phyloP scores from a whole-genome alignment of 2,113 vertebrate genomes.

The Mormyrus iriodes region DNA sequence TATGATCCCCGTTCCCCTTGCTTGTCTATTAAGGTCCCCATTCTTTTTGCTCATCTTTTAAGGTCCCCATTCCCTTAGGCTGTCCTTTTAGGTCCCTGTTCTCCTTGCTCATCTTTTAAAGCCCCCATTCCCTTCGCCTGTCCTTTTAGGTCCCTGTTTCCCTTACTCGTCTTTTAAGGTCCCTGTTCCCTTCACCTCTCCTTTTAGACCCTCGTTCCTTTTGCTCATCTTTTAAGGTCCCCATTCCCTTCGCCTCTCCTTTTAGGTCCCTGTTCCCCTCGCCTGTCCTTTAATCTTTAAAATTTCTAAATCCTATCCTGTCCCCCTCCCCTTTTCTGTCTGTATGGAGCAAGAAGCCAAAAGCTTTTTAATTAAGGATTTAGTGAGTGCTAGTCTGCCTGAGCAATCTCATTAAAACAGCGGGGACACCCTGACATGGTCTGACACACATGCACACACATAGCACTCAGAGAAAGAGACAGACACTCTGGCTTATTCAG shows the following conservation, averaged over 20 bases:
- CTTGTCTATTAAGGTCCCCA: background rate
- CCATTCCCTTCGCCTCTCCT: too few relatives aligned
- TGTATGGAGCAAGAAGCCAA: background rate
- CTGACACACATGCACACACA: slow-evolving; percentile 33
- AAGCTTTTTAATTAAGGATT: slow-evolving; percentile 30
- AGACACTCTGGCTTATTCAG: background rate
- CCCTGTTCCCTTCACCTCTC: background rate
- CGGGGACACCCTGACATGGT: slow-evolving; percentile 24
- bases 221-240: background rate
- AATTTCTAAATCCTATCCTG: background rate
- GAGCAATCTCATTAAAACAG: slow-evolving; percentile 25
- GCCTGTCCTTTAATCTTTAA: background rate
- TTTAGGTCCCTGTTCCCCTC: background rate
- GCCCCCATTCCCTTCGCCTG: background rate
- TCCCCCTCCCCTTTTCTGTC: background rate
- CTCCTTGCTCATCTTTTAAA: background rate
- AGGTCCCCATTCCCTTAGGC: background rate
- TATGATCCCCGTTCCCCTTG: too few relatives aligned
- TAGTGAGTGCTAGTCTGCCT: slow-evolving; percentile 24
- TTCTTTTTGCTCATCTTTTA: background rate
- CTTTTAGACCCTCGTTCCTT: background rate
- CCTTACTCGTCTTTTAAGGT: background rate
- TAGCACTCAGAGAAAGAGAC: background rate
- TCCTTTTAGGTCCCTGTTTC: background rate
- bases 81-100: background rate